Base-by-base conservation (phyloP, 2,113 vertebrate species). In the Pituophis catenifer region DNA sequence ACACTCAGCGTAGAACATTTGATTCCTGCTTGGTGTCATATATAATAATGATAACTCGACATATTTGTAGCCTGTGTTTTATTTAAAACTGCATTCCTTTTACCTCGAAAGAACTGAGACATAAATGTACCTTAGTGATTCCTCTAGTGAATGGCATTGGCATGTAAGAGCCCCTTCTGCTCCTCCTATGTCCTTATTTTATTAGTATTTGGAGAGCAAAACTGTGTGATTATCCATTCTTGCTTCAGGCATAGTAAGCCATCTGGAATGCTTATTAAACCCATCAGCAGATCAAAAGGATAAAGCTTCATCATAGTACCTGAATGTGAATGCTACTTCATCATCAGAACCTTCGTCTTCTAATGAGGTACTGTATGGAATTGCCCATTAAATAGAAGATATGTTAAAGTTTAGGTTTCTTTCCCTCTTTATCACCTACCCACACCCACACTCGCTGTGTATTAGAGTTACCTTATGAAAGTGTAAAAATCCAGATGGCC, bases 261-360 rank as follows among this genome's bases (percentile, higher is more conserved):
- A 98, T 98, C 97, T 98, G 98, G 97, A 98, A 98, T 97, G 98
- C 97, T 97, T 98, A 97, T 98, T 97, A 98, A 98, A 96, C 96
- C 97, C 92, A 95, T 95, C 88, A 96, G 96, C 96, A 97, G 97
- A 98, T 97, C 96, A 94, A 96, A 97, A 97, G 96, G 96, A 97
- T 97, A 97, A 97, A 97, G 97, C 97, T 97, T 97, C 96, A 95
- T 94, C 96, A 94, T 96, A 97, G 93, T 94, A 96, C 97, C 96
- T 93, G 96, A 95, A 95, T 91, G 75, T 24, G 90, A 94, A 96
- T 95, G 97, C 96, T 96, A 96, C 96, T 97, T 96, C 97, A 97
- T 97, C 97, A 97, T 96, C 96, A 95, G 62, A 94, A 95, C 96
- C 96, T 96, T 97, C 95, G 96, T 97, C 94, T 95, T 97, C 96